phyloP scores from a whole-genome alignment of 2,113 vertebrate species.

The Accipiter cooperii region DNA sequence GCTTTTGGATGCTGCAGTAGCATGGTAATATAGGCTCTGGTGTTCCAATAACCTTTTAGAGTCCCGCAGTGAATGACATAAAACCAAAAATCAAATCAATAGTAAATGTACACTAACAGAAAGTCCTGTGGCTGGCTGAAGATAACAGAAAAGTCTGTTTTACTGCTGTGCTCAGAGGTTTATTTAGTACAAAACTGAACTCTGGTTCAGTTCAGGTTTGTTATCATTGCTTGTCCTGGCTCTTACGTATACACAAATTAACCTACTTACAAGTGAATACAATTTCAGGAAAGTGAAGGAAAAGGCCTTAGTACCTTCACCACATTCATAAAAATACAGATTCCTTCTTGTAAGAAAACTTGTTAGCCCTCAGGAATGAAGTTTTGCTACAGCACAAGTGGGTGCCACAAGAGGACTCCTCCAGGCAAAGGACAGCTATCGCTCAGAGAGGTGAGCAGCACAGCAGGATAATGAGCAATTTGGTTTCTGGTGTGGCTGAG shows the following conservation, averaged over 20 bases:
- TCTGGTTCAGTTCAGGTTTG: not conserved
- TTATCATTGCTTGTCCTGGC: not conserved
- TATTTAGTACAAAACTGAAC: not conserved
- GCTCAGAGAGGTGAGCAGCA: not conserved
- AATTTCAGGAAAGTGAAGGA: not conserved
- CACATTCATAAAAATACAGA: not conserved
- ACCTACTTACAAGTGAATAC: not conserved
- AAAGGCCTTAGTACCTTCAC: not conserved
- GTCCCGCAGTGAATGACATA: not conserved
- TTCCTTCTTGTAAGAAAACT: not conserved
- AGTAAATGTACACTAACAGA: not conserved
- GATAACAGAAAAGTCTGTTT: not conserved
- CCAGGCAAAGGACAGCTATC: not conserved
- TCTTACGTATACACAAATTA: not conserved
- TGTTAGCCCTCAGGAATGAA: not conserved
- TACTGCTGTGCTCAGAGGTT: not conserved
- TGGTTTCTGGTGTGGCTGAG: not conserved
- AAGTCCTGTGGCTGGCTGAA: not conserved
- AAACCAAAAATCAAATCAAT: not conserved
- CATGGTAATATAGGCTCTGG: not conserved
- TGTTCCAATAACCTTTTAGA: not conserved
- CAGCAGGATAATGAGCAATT: accelerated
- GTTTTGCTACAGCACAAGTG: not conserved
- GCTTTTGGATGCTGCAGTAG: not conserved
- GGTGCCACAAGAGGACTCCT: not conserved